Evolutionary conservation across 2,113 vertebrate genomes (phyloP), one percentile per base, ranked within the genome.

Genomic region (Anser cygnoides): DNA sequence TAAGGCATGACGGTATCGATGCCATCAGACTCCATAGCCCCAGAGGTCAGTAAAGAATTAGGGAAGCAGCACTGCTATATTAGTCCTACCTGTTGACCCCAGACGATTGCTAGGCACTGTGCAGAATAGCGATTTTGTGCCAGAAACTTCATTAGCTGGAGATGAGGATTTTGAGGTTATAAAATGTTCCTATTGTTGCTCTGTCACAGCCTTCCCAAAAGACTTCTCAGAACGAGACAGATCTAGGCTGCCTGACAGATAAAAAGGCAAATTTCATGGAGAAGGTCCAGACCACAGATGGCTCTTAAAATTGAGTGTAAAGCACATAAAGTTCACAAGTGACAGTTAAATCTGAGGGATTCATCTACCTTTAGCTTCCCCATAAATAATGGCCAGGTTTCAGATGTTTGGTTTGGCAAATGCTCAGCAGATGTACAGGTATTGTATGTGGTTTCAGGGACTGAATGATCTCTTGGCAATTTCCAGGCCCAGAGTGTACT

Each of bases 351-450:
- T 59, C n/a, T 54, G 73, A 94, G 26, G 17, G 33, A 83, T 63
- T 74, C 28, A 71, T 55, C 68, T 29, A 71, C 59, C 72, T 75
- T 74, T 43, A 83, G 14, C 49, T 72, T 63, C 52, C 74, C 57
- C 65, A 57, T 75, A 84, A 87, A 87, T 87, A 86, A 86, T 22
- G 61, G 29, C 50, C 43, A 65, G 39, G 87, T 90, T 46, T 93
- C 78, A 29, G 61, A 57, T 59, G 17, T 65, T 46, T 80, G 26
- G 13, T 59, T 63, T 92, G 68, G 67, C 68, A 94, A 84, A 88
- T 0, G 0, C 57, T 84, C 52, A 54, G 72, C 29, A 77, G 70
- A 65, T 39, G 12, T 90, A 68, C 29, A 84, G 74, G n/a, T 70
- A 66, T 43, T 49, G 41, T 74, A 70, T 28, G n/a, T 0, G 0